Conservation (phyloP, 2,797 vertebrate genomes). For the Pempheris klunzingeri region DNA sequence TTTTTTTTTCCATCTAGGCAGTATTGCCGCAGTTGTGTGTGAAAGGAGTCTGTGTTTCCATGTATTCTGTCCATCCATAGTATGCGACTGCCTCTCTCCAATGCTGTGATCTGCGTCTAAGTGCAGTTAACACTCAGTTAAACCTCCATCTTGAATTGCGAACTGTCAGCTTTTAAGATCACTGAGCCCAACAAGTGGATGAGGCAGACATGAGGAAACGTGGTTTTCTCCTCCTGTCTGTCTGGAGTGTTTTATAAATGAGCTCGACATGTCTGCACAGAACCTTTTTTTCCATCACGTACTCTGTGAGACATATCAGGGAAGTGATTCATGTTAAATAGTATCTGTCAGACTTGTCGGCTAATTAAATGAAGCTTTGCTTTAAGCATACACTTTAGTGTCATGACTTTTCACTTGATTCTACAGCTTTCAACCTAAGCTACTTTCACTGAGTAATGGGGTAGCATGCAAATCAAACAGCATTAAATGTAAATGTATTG, state of each 20-base stretch:
- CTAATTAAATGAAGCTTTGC: constrained; percentile 79
- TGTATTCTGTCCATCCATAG: background rate
- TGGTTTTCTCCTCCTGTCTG: constrained; percentile 66
- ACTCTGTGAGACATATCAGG: constrained; percentile 64
- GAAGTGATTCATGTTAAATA: constrained; percentile 80
- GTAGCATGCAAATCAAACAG: constrained; percentile 53
- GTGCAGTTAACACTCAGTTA: constrained; percentile 55
- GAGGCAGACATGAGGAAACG: constrained; percentile 68
- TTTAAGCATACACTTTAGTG: constrained; percentile 66
- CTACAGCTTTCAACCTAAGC: constrained; percentile 57
- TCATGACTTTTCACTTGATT: constrained; percentile 68
- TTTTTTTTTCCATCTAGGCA: background rate
- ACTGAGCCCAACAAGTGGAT: constrained; percentile 68
- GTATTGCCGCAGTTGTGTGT: background rate
- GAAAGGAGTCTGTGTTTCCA: constrained; percentile 12
- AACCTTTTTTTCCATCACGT: constrained; percentile 60
- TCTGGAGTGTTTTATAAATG: constrained; percentile 72
- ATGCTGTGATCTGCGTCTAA: constrained; percentile 31
- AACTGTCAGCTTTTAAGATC: constrained; percentile 59
- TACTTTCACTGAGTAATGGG: constrained; percentile 43
- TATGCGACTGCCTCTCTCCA: background rate
- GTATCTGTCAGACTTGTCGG: constrained; percentile 77
- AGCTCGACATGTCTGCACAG: constrained; percentile 70
- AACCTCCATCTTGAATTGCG: constrained; percentile 43
- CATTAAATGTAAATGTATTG: constrained; percentile 55